Percentiles rank a stretch among this genome's conserved stretches.
phyloP scores from a whole-genome alignment of 2,797 vertebrate species.

The Netta rufina region DNA sequence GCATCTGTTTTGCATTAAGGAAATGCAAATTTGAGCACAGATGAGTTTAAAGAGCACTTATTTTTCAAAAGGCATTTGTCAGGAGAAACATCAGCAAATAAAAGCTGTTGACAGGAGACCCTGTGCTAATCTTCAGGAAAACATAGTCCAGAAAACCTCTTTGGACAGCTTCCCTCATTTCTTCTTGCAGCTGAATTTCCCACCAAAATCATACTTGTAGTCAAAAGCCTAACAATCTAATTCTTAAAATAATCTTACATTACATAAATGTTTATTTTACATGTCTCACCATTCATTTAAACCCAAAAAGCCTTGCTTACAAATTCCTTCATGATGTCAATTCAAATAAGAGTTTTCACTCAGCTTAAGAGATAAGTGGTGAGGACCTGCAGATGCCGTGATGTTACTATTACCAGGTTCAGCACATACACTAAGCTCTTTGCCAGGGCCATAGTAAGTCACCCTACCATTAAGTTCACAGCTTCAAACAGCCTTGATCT shows the following conservation, averaged over 20 bases:
- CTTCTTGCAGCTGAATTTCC: neutral
- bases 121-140: neutral
- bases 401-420: neutral
- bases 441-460: accelerated
- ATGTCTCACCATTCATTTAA: accelerated
- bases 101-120: neutral
- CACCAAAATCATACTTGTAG: neutral
- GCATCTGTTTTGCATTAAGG: constrained; percentile 10
- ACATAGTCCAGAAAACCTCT: neutral
- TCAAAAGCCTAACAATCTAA: neutral
- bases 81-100: neutral
- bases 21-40: neutral
- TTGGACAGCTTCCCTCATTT: neutral
- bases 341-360: accelerated
- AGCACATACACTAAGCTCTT: neutral
- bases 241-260: neutral
- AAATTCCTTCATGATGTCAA: accelerated
- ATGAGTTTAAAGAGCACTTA: constrained; percentile 9
- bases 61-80: constrained; percentile 1
- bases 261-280: neutral
- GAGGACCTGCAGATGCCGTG: neutral
- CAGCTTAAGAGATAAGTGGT: accelerated
- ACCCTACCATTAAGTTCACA: accelerated
- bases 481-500: accelerated
- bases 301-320: neutral